Conservation (phyloP, 2,888 invertebrate species). For the Amphimallon solstitiale region DNA sequence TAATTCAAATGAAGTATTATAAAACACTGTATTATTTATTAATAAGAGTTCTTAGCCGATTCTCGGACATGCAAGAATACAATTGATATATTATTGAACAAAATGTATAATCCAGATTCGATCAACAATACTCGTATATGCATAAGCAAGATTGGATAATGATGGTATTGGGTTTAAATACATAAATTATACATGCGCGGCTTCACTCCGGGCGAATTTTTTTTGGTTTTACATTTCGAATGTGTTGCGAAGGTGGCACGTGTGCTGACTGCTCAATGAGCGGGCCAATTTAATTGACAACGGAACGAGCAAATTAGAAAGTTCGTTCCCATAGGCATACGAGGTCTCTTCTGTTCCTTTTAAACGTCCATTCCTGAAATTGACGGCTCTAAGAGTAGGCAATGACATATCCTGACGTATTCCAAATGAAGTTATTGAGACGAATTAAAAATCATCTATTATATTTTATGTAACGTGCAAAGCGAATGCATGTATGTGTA, state of each 20-base stretch:
- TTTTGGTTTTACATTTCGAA: constrained; percentile 1
- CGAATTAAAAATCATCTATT: neutral
- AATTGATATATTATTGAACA: too few relatives aligned
- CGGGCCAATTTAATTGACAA: constrained; percentile 17
- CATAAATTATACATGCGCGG: constrained; percentile 15
- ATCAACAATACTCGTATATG: too few relatives aligned
- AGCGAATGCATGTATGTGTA: neutral
- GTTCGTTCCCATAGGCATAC: constrained; percentile 8
- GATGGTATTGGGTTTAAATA: constrained; percentile 1
- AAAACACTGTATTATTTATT: too few relatives aligned
- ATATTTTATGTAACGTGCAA: neutral
- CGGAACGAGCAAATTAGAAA: constrained; percentile 29
- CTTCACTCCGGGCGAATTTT: neutral
- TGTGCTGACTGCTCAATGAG: constrained; percentile 5
- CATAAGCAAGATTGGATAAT: neutral
- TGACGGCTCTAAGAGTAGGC: constrained; percentile 11
- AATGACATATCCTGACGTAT: constrained; percentile 3
- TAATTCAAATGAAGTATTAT: too few relatives aligned
- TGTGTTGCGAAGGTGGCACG: constrained; percentile 8
- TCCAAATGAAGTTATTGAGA: constrained; percentile 1
- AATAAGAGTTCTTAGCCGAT: too few relatives aligned
- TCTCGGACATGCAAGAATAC: too few relatives aligned
- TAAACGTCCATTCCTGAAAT: constrained; percentile 5
- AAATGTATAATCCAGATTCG: neutral
- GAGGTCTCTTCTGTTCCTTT: constrained; percentile 13